Evolutionary conservation across 2,797 vertebrate genomes (phyloP), one percentile per base, ranked within the genome.

Genomic region (Amblyopsis hoosieri): DNA sequence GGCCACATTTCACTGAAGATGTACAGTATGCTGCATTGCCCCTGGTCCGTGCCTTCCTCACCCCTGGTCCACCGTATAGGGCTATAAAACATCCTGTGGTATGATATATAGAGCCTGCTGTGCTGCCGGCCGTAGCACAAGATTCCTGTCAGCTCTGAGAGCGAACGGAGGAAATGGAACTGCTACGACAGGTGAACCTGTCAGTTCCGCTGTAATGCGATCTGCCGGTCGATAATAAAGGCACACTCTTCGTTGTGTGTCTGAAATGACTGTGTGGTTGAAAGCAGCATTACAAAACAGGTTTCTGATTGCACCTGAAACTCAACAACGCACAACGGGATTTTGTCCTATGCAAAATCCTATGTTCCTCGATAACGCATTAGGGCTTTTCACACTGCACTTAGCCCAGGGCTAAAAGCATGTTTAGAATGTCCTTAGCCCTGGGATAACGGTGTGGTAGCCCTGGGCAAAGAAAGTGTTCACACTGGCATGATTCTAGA

Each of bases 21-120:
- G 87, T 82, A 79, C 71, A 12, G 23, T 23, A 23, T 23, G 3
- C 23, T 15, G 57, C 60, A 52, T 37, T 2, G 47, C 49, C 60
- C 17, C 77, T 69, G 14, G 42, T 66, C 64, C 59, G 4, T 60
- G 63, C 63, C 45, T 75, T 67, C 65, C 55, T 54, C 37, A 62
- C 54, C 71, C 71, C 63, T n/a, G 9, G 67, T 67, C 67, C 69
- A 67, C 80, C 67, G 71, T 47, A 45, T 14, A 67, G 67, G 67
- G 72, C 73, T 61, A 78, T 83, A 83, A 83, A 88, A 76, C 58
- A 54, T 74, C 71, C 71, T 76, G 58, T 54, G 45, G 48, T 68
- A 72, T 76, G 80, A 84, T 85, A 66, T 42, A 14, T 74, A 78
- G 83, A 62, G 75, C 77, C 75, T 33, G 79, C 83, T 80, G 82